Evolutionary conservation across 2,888 invertebrate species (phyloP).

Genomic region (Tricholauxania praeusta): DNA sequence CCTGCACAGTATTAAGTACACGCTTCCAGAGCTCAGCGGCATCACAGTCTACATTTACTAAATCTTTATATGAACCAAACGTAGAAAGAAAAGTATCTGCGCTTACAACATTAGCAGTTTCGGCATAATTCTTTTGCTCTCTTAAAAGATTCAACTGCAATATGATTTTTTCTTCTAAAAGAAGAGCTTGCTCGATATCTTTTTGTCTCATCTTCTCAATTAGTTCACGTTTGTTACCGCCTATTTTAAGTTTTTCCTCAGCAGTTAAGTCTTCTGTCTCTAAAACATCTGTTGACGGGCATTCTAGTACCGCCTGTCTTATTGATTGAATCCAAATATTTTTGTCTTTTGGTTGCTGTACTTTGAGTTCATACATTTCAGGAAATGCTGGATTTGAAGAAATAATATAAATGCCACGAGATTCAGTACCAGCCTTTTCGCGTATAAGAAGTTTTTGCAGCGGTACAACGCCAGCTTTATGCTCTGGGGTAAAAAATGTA

Average conservation of each 20-base stretch:
- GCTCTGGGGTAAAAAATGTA: constrained; percentile 92
- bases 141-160: constrained; percentile 81
- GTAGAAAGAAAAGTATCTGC: constrained; percentile 66
- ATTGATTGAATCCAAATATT: constrained; percentile 91
- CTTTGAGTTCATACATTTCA: constrained; percentile 96
- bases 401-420: constrained; percentile 90
- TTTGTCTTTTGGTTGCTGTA: constrained; percentile 89
- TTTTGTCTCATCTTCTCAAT: constrained; percentile 86
- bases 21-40: constrained; percentile 86
- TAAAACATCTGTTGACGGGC: constrained; percentile 81
- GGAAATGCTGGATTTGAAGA: constrained; percentile 92
- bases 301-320: constrained; percentile 83
- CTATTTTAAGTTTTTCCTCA: constrained; percentile 79
- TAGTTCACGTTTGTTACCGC: constrained; percentile 67
- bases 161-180: constrained; percentile 90
- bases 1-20: constrained; percentile 70
- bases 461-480: constrained; percentile 95
- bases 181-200: constrained; percentile 86
- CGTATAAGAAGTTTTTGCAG: constrained; percentile 91
- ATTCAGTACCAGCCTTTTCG: constrained; percentile 93
- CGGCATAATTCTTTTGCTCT: constrained; percentile 72
- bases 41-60: constrained; percentile 82
- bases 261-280: constrained; percentile 80
- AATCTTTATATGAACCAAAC: constrained; percentile 74
- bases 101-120: constrained; percentile 59